These are phyloP conservation scores for Sylvia borin DNA, from an alignment of 2,797 vertebrate genomes.

Conservation along the genomic window DNA sequence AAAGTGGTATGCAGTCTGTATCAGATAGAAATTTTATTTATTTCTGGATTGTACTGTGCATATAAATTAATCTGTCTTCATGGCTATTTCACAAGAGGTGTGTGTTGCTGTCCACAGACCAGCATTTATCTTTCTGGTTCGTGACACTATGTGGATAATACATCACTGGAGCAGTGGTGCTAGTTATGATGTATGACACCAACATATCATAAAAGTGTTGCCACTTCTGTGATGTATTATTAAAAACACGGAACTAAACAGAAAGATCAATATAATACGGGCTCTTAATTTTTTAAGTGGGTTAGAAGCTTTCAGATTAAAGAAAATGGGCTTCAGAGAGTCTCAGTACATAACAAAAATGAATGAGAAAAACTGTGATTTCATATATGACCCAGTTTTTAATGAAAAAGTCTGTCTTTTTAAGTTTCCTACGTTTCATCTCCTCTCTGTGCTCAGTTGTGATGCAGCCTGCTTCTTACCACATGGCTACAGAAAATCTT, in stretches of 20 bases:
- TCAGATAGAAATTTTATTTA: constrained; percentile 6
- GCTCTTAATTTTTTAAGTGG: constrained; percentile 31
- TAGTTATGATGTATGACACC: constrained; percentile 62
- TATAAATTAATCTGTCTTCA: constrained; percentile 47
- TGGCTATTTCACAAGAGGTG: not conserved
- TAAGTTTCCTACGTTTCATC: not conserved
- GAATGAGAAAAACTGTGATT: not conserved
- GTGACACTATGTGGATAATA: constrained; percentile 42
- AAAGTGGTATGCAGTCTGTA: not conserved
- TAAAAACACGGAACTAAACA: constrained; percentile 50
- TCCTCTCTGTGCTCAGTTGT: not conserved
- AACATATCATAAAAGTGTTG: constrained; percentile 63
- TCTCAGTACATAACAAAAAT: not conserved
- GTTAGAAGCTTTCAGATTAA: constrained; percentile 29
- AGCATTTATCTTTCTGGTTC: constrained; percentile 63
- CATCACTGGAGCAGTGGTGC: constrained; percentile 55
- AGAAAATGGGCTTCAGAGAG: not conserved
- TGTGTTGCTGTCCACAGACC: not conserved
- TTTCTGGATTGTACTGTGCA: not conserved
- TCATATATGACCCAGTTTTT: not conserved
- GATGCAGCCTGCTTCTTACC: not conserved
- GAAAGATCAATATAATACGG: constrained; percentile 53
- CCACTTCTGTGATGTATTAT: constrained; percentile 66
- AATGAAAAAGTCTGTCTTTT: not conserved
- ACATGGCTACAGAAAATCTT: not conserved